Percentiles rank a stretch among this genome's conserved stretches.
Evolutionary conservation across 2,888 invertebrate species (phyloP).

Genomic region (Colostygia pectinataria): DNA sequence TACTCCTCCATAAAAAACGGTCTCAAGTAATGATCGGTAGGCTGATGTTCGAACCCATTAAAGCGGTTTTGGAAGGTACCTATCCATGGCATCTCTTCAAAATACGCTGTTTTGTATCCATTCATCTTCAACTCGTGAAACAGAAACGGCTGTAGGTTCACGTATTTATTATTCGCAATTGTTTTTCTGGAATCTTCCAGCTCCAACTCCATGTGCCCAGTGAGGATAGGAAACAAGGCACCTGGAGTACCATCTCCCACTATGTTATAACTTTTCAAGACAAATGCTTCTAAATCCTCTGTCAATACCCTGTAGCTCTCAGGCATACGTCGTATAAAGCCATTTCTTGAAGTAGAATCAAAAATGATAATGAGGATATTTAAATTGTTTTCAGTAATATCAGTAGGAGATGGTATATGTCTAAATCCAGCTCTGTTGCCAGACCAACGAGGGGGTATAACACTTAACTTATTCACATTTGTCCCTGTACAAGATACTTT

Average conservation of each 20-base stretch:
- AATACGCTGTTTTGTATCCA: constrained; percentile 89
- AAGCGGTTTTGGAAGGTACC: constrained; percentile 96
- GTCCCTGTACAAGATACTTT: constrained; percentile 1
- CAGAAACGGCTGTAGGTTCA: constrained; percentile 92
- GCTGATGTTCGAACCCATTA: constrained; percentile 91
- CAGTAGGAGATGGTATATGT: neutral
- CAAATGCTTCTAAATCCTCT: constrained; percentile 47
- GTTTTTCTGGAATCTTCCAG: constrained; percentile 91
- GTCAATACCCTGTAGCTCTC: constrained; percentile 88
- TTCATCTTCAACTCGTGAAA: constrained; percentile 89
- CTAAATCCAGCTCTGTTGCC: constrained; percentile 8
- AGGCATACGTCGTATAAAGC: constrained; percentile 91
- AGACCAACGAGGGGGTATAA: neutral
- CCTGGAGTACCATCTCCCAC: constrained; percentile 94
- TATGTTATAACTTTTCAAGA: constrained; percentile 84
- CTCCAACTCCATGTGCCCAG: constrained; percentile 92
- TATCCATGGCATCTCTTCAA: constrained; percentile 91
- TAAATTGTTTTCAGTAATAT: constrained; percentile 23
- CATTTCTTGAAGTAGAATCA: constrained; percentile 93
- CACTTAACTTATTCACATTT: constrained; percentile 69
- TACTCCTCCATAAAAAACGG: constrained; percentile 86
- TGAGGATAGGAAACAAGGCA: constrained; percentile 92
- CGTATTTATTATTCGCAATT: constrained; percentile 74
- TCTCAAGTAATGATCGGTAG: constrained; percentile 95
- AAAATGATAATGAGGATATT: constrained; percentile 93